These are phyloP conservation scores for Pangasius djambal DNA, from an alignment of 2,797 vertebrate species.

Conservation along the genomic window DNA sequence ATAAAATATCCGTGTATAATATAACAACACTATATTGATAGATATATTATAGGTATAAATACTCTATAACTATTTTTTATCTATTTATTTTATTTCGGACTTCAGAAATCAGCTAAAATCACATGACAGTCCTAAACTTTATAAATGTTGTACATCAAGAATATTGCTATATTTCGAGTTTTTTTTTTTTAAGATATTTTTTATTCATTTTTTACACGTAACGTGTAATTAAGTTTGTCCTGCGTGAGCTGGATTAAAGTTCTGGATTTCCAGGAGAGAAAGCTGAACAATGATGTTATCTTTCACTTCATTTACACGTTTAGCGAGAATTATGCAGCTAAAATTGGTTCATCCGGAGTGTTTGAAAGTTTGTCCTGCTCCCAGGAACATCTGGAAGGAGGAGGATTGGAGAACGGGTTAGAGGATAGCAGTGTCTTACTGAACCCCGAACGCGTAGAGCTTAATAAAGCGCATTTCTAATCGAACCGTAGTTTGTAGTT, in stretches of 20 bases:
- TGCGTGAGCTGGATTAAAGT: slow-evolving; percentile 1
- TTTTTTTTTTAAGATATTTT: background rate
- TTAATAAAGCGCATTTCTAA: background rate
- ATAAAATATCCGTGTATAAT: background rate
- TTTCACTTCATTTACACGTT: slow-evolving; percentile 46
- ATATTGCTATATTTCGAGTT: too few species aligned
- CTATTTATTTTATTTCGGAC: background rate
- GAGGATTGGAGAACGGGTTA: background rate
- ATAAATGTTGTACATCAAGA: background rate
- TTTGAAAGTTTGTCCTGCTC: slow-evolving; percentile 9
- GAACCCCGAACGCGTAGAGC: background rate
- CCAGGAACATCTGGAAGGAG: slow-evolving; percentile 15
- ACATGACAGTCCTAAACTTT: background rate
- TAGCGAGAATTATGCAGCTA: slow-evolving; percentile 40
- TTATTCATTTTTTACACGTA: too few species aligned
- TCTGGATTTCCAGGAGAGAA: background rate
- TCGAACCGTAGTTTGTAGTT: too few species aligned
- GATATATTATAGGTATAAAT: background rate
- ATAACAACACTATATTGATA: background rate
- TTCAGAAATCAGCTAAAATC: background rate
- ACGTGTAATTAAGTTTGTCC: background rate
- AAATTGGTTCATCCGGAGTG: slow-evolving; percentile 29
- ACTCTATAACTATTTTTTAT: background rate
- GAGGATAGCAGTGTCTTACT: background rate
- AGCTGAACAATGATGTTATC: slow-evolving; percentile 31